Conservation (phyloP, 2,888 invertebrate species). For the Barypeithes pellucidus region DNA sequence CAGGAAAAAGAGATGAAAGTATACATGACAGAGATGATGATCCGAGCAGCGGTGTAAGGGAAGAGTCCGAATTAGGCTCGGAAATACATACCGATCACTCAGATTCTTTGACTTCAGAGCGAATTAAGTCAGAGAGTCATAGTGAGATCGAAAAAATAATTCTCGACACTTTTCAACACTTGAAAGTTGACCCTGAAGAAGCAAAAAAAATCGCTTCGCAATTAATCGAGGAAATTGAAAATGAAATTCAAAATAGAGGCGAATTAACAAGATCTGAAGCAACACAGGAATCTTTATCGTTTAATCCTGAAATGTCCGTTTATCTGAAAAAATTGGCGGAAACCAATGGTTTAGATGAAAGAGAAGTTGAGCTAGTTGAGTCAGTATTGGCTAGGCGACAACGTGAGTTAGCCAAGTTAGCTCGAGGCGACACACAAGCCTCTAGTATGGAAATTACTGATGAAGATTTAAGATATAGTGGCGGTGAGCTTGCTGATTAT, state of each 20-base stretch:
- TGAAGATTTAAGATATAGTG: slow-evolving; percentile 82
- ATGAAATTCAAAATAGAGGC: slow-evolving; percentile 70
- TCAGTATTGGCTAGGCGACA: slow-evolving; percentile 72
- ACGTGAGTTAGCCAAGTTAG: slow-evolving; percentile 68
- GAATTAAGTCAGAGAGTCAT: slow-evolving; percentile 67
- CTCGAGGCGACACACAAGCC: slow-evolving; percentile 71
- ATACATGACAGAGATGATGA: slow-evolving; percentile 68
- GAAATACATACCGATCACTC: slow-evolving; percentile 68
- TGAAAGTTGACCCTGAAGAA: slow-evolving; percentile 71
- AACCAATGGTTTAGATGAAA: slow-evolving; percentile 70
- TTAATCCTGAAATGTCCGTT: slow-evolving; percentile 68
- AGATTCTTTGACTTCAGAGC: slow-evolving; percentile 66
- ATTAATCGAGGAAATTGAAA: slow-evolving; percentile 73
- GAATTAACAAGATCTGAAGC: slow-evolving; percentile 45
- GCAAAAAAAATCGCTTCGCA: slow-evolving; percentile 72
- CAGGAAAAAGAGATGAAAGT: not conserved
- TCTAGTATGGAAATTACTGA: slow-evolving; percentile 76
- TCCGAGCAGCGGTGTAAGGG: slow-evolving; percentile 65
- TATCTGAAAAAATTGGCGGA: slow-evolving; percentile 70
- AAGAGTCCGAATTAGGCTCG: slow-evolving; percentile 68
- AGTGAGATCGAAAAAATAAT: slow-evolving; percentile 69
- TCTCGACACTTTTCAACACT: slow-evolving; percentile 68
- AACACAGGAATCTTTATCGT: slow-evolving; percentile 51
- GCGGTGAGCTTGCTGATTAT: slow-evolving; percentile 77
- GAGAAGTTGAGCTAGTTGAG: slow-evolving; percentile 71